Percentiles rank a stretch among this genome's conserved stretches.
Evolutionary conservation across 2,113 vertebrate genomes (phyloP).

Genomic region (Hemiscyllium ocellatum): DNA sequence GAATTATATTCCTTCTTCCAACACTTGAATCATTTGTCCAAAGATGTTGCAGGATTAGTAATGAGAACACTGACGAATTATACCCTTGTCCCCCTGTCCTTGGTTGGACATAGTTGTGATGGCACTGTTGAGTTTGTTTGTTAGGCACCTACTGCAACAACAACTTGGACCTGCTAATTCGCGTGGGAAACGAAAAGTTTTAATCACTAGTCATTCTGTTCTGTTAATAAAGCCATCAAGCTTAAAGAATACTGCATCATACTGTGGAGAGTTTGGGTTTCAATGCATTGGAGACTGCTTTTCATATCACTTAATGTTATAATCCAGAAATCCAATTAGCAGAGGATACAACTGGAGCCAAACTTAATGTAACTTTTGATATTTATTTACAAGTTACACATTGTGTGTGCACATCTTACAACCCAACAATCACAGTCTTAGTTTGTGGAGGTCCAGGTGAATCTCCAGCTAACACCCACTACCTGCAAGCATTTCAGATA

Average conservation of each 20-base stretch:
- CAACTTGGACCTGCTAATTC: background rate
- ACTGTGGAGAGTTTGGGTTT: background rate
- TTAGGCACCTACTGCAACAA: background rate
- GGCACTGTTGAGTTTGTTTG: background rate
- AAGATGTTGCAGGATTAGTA: background rate
- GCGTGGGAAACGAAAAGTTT: background rate
- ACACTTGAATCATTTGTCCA: background rate
- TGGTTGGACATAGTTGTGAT: background rate
- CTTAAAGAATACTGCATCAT: background rate
- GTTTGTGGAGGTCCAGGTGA: background rate
- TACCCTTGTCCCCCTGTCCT: background rate
- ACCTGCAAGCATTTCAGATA: background rate
- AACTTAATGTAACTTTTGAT: background rate
- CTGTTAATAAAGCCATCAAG: background rate
- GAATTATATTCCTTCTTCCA: background rate
- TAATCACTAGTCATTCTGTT: background rate
- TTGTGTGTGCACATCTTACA: background rate
- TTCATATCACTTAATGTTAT: background rate
- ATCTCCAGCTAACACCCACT: too few species aligned
- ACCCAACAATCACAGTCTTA: background rate
- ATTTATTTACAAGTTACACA: background rate
- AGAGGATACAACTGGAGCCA: background rate
- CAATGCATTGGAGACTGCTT: background rate
- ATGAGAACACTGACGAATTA: background rate
- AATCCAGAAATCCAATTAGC: background rate